These are phyloP conservation scores for Heliconius ethilla DNA, from an alignment of 2,888 invertebrate species.

Conservation along the genomic window DNA sequence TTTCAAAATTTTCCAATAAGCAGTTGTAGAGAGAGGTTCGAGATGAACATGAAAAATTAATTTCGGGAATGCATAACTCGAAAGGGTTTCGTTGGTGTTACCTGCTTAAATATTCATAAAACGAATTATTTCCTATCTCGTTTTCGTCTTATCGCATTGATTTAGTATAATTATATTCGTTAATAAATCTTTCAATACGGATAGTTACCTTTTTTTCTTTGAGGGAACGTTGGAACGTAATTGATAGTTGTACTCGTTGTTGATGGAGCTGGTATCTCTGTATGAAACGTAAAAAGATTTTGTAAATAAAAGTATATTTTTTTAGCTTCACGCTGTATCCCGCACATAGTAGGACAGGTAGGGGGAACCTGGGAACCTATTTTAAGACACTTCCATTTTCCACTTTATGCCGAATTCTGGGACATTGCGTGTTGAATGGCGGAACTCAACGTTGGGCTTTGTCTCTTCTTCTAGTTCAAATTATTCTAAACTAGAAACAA, in stretches of 20 bases:
- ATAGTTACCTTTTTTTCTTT: constrained; percentile 84
- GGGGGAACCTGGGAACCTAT: too few relatives aligned
- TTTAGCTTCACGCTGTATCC: too few relatives aligned
- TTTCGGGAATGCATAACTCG: constrained; percentile 53
- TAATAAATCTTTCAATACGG: constrained; percentile 22
- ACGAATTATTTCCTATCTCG: constrained; percentile 33
- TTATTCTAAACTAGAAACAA: too few relatives aligned
- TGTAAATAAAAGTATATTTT: too few relatives aligned
- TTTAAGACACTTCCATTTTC: too few relatives aligned
- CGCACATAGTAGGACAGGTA: too few relatives aligned
- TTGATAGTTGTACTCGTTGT: constrained; percentile 84
- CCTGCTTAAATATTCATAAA: constrained; percentile 39
- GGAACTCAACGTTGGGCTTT: too few relatives aligned
- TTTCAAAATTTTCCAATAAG: constrained; percentile 56
- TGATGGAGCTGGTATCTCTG: constrained; percentile 93
- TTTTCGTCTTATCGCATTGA: constrained; percentile 30
- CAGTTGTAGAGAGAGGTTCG: constrained; percentile 48
- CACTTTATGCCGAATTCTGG: too few relatives aligned
- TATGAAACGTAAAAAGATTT: constrained; percentile 49
- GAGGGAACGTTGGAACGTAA: constrained; percentile 81
- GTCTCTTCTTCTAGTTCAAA: too few relatives aligned
- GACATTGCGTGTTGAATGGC: too few relatives aligned
- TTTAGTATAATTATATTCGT: constrained; percentile 35
- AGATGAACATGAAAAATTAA: constrained; percentile 65
- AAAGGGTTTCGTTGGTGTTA: constrained; percentile 56